Conservation (phyloP, 1,140 invertebrate genomes). For the Brachionus manjavacas region DNA sequence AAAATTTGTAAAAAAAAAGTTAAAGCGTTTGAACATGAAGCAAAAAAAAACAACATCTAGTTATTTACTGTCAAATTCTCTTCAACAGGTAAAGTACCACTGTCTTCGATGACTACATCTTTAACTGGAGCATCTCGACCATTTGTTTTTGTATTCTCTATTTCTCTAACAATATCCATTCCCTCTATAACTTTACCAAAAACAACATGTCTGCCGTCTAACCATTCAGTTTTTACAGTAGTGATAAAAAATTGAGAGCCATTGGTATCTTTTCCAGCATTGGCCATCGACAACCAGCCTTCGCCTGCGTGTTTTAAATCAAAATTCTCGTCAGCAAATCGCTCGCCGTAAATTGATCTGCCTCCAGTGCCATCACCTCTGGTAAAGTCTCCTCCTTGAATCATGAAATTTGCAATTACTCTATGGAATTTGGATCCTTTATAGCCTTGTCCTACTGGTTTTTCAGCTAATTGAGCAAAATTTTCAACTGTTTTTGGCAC, state of each 20-base stretch:
- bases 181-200: conserved; percentile 74
- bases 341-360: conserved; percentile 78
- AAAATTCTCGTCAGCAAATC: conserved; percentile 93
- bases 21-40: background rate
- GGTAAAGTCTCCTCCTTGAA: conserved; percentile 55
- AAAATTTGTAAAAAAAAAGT: background rate
- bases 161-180: conserved; percentile 44
- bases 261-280: conserved; percentile 53
- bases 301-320: conserved; percentile 80
- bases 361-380: conserved; percentile 52
- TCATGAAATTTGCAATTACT: conserved; percentile 55
- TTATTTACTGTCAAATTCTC: background rate
- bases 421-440: conserved; percentile 53
- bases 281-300: conserved; percentile 83
- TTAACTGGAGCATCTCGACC: conserved; percentile 66
- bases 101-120: conserved; percentile 68
- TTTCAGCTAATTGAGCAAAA: conserved; percentile 61
- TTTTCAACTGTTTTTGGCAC: conserved; percentile 97
- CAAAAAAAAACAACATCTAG: background rate
- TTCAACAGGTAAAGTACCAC: conserved; percentile 64
- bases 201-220: conserved; percentile 88
- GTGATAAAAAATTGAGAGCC: conserved; percentile 58
- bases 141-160: conserved; percentile 63
- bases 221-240: conserved; percentile 72
- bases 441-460: conserved; percentile 45